Conservation (phyloP, 2,113 vertebrate genomes). For the Phycodurus eques region DNA sequence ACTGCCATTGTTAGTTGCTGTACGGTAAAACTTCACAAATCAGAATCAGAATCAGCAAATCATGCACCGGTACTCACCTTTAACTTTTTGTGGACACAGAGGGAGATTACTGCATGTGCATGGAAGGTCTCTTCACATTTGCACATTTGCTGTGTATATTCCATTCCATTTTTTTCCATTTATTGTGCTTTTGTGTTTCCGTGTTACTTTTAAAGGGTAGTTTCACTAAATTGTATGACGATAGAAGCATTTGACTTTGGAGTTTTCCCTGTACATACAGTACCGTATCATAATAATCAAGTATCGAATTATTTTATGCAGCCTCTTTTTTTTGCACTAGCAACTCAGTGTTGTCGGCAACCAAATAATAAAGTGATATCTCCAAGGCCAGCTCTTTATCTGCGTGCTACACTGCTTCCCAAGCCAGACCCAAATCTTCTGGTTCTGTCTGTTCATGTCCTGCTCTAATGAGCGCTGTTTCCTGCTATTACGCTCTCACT, state of each 20-base stretch:
- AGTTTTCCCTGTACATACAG: background rate
- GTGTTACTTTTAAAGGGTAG: background rate
- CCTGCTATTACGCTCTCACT: conserved; percentile 60
- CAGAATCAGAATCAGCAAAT: too few species aligned
- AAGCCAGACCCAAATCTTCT: conserved; percentile 24
- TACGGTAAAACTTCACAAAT: too few species aligned
- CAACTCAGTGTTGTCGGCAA: background rate
- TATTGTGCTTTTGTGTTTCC: too few species aligned
- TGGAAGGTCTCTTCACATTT: too few species aligned
- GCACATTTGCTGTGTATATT: too few species aligned
- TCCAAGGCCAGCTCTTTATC: conserved; percentile 25
- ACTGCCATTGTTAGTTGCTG: too few species aligned
- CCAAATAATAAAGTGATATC: background rate
- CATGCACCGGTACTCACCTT: too few species aligned
- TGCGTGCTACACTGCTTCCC: conserved; percentile 40
- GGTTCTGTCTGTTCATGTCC: conserved; percentile 47
- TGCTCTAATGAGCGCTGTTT: conserved; percentile 41
- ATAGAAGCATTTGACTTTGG: background rate
- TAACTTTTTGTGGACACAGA: too few species aligned
- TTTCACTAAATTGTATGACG: background rate
- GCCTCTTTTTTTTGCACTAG: background rate
- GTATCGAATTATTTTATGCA: background rate
- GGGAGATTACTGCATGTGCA: too few species aligned
- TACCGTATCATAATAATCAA: background rate
- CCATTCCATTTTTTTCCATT: too few species aligned